These are phyloP conservation scores for Sinosuthora webbiana DNA, from an alignment of 2,113 vertebrate species.

Conservation along the genomic window DNA sequence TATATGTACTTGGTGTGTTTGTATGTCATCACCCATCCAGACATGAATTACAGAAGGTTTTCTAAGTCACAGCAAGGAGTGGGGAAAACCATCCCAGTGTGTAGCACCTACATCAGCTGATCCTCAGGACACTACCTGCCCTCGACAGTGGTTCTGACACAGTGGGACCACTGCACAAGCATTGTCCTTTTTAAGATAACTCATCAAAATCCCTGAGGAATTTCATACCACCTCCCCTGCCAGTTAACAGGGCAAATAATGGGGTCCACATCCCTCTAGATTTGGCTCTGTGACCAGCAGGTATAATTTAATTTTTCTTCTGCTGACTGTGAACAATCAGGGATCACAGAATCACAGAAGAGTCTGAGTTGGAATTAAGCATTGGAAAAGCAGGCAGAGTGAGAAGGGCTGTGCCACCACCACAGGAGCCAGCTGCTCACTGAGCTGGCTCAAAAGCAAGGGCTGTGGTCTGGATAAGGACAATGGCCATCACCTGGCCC, in stretches of 20 bases:
- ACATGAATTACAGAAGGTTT: not conserved
- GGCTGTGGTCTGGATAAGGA: not conserved
- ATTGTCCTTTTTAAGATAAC: not conserved
- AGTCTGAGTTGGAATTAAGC: not conserved
- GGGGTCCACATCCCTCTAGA: not conserved
- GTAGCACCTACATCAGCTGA: not conserved
- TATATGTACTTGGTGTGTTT: not conserved
- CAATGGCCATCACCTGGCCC: fast-evolving
- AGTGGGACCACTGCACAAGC: fast-evolving
- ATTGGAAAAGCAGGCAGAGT: not conserved
- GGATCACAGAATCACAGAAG: not conserved
- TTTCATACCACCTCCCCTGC: not conserved
- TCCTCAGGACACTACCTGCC: not conserved
- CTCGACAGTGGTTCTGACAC: fast-evolving
- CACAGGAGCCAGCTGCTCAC: not conserved
- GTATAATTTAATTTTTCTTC: not conserved
- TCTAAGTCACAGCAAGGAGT: not conserved
- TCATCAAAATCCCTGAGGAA: not conserved
- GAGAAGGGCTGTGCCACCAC: not conserved
- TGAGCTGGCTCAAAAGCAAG: not conserved
- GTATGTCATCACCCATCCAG: not conserved
- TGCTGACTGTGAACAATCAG: not conserved
- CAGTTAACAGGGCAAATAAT: not conserved
- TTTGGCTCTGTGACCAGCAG: not conserved
- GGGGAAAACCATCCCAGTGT: not conserved